Evolutionary conservation across 2,888 invertebrate species (phyloP), one percentile per base, ranked within the genome.

Genomic region (Octonoba sinensis): DNA sequence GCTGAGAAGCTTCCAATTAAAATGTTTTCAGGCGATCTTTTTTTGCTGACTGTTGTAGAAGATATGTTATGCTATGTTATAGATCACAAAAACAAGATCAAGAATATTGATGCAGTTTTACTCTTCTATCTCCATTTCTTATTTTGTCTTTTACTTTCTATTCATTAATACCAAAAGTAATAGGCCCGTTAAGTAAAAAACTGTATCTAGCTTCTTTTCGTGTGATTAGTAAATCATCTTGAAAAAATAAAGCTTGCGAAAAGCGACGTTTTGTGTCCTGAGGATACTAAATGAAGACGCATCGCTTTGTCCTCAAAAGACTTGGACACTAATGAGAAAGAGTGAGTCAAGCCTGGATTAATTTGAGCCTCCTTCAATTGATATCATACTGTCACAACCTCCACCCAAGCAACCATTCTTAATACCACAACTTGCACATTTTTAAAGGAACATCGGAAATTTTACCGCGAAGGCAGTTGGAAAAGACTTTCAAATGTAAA

Each of bases 321-420:
- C 59, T 78, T 60, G 65, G 22, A 18, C 62, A 51, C 62, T 73
- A 79, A 79, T 67, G 79, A 79, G 67, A 64, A 79, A 60, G 54
- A 62, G 73, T 79, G 79, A 64, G 54, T n/a, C 47, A 67, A 46
- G 73, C 67, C 79, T 69, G 27, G 27, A 67, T 73, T 73, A 22
- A 79, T 79, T 79, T 62, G 54, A 18, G n/a, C n/a, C 20, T 18
- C 46, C 20, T 70, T 70, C 57, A 57, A 59, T 59, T 59, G 62
- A 62, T 62, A 44, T 46, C 60, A 36, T 27, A 44, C 62, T 62
- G 18, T 12, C 46, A 8, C 44, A 44, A 8, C 24, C 18, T 62
- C 12, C 22, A 18, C 18, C n/a, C 36, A n/a, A 44, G 44, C 46
- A 36, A n/a, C 27, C 20, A n/a, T 24, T 60, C 27, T 60, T 60